phyloP scores from a whole-genome alignment of 2,888 invertebrate genomes.

The Stenichneumon culpator region DNA sequence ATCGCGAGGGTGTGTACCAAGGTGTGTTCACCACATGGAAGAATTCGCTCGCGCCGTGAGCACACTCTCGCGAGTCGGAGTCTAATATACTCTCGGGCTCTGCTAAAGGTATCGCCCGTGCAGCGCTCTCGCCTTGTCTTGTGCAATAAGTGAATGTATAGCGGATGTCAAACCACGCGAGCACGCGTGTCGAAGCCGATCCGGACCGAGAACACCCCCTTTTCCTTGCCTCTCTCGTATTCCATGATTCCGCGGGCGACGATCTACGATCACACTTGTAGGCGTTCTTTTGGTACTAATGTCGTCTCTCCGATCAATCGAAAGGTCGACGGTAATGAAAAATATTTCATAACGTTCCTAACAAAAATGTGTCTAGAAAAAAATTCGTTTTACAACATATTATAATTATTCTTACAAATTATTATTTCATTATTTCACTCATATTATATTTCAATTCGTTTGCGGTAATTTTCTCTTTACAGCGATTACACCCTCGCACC shows the following conservation, averaged over 20 bases:
- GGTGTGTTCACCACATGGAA: slow-evolving; percentile 81
- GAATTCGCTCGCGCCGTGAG: slow-evolving; percentile 82
- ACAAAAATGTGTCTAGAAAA: background rate
- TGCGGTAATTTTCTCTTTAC: background rate
- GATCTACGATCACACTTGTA: slow-evolving; percentile 1
- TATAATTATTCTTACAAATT: background rate
- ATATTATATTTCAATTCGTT: background rate
- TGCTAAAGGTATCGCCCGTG: slow-evolving; percentile 79
- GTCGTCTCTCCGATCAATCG: background rate
- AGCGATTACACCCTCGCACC: background rate
- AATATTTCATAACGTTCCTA: background rate
- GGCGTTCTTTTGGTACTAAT: background rate
- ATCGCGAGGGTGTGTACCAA: slow-evolving; percentile 83
- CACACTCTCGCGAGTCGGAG: slow-evolving; percentile 70
- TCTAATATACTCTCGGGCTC: slow-evolving; percentile 64
- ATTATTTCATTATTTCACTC: background rate
- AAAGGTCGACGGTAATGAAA: background rate
- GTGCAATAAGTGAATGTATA: slow-evolving; percentile 85
- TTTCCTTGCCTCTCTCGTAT: slow-evolving; percentile 50
- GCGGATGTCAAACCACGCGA: slow-evolving; percentile 83
- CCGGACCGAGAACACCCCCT: slow-evolving; percentile 74
- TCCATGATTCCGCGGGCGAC: slow-evolving; percentile 39
- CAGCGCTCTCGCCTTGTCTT: slow-evolving; percentile 74
- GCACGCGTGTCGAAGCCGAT: slow-evolving; percentile 69
- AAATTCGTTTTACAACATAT: background rate